These are phyloP conservation scores for Drosophila yakuba DNA, from an alignment of 1,140 invertebrate genomes.

Conservation along the genomic window DNA sequence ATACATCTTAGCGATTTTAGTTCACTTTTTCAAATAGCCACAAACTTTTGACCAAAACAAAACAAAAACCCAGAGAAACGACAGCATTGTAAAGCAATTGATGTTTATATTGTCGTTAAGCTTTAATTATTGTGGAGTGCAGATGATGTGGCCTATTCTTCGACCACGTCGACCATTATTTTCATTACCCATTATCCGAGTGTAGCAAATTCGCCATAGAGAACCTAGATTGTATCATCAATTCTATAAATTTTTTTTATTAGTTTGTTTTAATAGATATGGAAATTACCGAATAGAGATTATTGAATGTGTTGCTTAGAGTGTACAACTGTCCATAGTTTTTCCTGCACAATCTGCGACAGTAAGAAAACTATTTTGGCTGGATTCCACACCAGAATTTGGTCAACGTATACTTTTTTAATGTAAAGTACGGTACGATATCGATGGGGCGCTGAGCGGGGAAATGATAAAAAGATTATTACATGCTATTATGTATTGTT, in stretches of 20 bases:
- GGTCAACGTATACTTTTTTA: slow-evolving; percentile 14
- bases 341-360: slow-evolving; percentile 34
- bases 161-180: slow-evolving; percentile 12
- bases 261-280: slow-evolving; percentile 30
- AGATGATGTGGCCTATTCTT: slow-evolving; percentile 13
- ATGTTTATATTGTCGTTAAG: slow-evolving; percentile 36
- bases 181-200: slow-evolving; percentile 13
- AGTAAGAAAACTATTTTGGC: slow-evolving; percentile 13
- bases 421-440: slow-evolving; percentile 30
- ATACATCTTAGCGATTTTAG: slow-evolving; percentile 34
- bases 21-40: slow-evolving; percentile 47
- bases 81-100: slow-evolving; percentile 13
- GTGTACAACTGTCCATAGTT: slow-evolving; percentile 29
- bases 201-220: slow-evolving; percentile 11
- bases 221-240: slow-evolving; percentile 27
- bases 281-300: slow-evolving; percentile 36
- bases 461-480: slow-evolving; percentile 45
- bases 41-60: slow-evolving; percentile 41
- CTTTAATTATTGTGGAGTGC: slow-evolving; percentile 40
- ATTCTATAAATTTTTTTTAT: background rate
- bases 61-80: slow-evolving; percentile 4
- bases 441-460: slow-evolving; percentile 33
- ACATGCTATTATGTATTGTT: slow-evolving; percentile 77
- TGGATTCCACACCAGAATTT: slow-evolving; percentile 7
- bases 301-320: slow-evolving; percentile 26